Percentiles rank a stretch among this genome's conserved stretches.
Evolutionary conservation across 2,888 invertebrate species (phyloP).

Genomic region (Blastobasis lacticolella): DNA sequence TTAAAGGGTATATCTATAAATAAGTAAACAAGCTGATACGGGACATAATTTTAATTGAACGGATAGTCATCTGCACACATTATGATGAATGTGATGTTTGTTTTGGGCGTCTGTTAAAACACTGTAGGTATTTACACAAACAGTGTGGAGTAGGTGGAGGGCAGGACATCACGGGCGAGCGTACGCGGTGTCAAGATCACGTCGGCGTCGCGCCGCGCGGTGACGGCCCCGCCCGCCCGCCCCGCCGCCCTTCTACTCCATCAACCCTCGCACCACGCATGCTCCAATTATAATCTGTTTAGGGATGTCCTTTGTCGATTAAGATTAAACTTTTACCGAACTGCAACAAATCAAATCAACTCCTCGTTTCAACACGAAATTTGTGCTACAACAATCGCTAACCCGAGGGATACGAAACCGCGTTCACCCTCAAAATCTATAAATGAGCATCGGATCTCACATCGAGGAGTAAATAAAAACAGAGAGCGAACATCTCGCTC

Average conservation of each 20-base stretch:
- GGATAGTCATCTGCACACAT: background rate
- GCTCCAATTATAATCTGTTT: slow-evolving; percentile 74
- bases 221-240: slow-evolving; percentile 41
- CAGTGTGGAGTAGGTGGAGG: slow-evolving; percentile 4
- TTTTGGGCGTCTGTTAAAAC: slow-evolving; percentile 26
- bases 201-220: slow-evolving; percentile 45
- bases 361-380: background rate
- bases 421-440: background rate
- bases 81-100: slow-evolving; percentile 14
- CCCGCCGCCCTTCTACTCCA: slow-evolving; percentile 36
- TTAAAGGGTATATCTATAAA: too few relatives aligned
- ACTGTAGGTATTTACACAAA: slow-evolving; percentile 31
- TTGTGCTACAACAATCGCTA: background rate
- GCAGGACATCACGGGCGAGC: slow-evolving; percentile 51
- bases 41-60: background rate
- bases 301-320: slow-evolving; percentile 70
- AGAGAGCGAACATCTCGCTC: slow-evolving; percentile 20
- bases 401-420: background rate
- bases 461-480: slow-evolving; percentile 12
- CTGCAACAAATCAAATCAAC: background rate
- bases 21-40: background rate
- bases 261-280: slow-evolving; percentile 69
- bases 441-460: slow-evolving; percentile 8
- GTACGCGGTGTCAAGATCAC: slow-evolving; percentile 71
- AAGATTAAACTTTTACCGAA: slow-evolving; percentile 22